A percentile compares a stretch with the other conserved stretches of the same genome.
Conservation (phyloP, 1,140 invertebrate genomes). For the Acromyrmex charruanus region DNA sequence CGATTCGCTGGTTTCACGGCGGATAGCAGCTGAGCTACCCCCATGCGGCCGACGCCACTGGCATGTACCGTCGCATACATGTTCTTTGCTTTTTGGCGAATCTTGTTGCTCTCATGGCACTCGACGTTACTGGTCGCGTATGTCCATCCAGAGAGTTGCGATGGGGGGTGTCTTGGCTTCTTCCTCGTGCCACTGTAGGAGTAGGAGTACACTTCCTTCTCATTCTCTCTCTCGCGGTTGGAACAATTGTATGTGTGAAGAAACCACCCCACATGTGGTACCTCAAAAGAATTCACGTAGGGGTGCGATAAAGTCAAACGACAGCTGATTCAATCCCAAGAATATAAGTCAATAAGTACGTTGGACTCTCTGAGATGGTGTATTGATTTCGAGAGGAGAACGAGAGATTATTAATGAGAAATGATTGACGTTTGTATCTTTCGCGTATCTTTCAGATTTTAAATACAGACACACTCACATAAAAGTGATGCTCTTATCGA, state of each 20-base stretch:
- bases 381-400: neutral
- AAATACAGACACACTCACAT: neutral
- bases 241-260: conserved; percentile 78
- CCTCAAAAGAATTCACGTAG: conserved; percentile 75
- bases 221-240: conserved; percentile 40
- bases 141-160: conserved; percentile 17
- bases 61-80: conserved; percentile 3
- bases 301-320: conserved; percentile 81
- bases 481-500: neutral
- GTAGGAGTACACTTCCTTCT: conserved; percentile 36
- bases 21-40: conserved; percentile 77
- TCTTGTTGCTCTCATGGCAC: conserved; percentile 18
- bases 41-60: conserved; percentile 54
- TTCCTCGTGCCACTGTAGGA: conserved; percentile 62
- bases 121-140: neutral
- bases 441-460: conserved; percentile 13
- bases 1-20: conserved; percentile 68
- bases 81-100: conserved; percentile 63
- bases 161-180: neutral
- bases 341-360: conserved; percentile 84
- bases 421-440: conserved; percentile 21
- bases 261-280: conserved; percentile 73
- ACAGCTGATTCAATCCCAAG: conserved; percentile 82
- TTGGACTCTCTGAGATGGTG: conserved; percentile 67
- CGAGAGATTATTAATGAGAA: conserved; percentile 13